A percentile compares a stretch with the other conserved stretches of the same genome.
Conservation (phyloP, 2,113 vertebrate species). For the Cettia cetti region DNA sequence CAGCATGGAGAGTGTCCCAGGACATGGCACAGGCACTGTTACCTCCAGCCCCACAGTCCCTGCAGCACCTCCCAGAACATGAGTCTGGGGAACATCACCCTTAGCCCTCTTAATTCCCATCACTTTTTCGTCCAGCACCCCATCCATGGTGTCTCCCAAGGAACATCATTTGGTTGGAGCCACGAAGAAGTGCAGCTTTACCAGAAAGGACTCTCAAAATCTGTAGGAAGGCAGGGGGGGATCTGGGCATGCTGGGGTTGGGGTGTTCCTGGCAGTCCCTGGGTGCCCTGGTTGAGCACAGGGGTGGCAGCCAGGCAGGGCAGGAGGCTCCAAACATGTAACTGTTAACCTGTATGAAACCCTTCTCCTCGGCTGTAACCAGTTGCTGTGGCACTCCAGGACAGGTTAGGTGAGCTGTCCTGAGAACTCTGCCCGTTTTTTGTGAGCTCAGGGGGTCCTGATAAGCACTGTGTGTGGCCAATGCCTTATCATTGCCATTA, state of each 20-base stretch:
- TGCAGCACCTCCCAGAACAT: fast-evolving
- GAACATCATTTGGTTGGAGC: not conserved
- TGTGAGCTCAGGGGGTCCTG: not conserved
- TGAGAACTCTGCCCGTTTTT: not conserved
- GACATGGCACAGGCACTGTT: not conserved
- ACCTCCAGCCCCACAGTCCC: not conserved
- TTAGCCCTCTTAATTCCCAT: not conserved
- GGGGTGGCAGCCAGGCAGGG: not conserved
- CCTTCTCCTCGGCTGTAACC: not conserved
- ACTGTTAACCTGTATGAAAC: not conserved
- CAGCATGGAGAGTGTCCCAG: not conserved
- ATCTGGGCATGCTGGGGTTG: not conserved
- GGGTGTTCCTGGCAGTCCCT: not conserved
- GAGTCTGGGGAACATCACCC: not conserved
- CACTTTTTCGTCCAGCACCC: not conserved
- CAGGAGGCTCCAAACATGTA: not conserved
- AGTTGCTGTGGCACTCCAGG: not conserved
- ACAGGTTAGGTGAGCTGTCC: not conserved
- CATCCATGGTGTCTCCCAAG: not conserved
- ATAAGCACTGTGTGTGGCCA: fast-evolving
- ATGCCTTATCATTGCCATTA: not conserved
- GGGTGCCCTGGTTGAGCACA: fast-evolving
- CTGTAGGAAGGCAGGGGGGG: not conserved
- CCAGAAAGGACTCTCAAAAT: not conserved
- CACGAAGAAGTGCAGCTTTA: not conserved